Base-by-base conservation (phyloP, 2,113 vertebrate genomes). In the Leucopternis melanops region DNA sequence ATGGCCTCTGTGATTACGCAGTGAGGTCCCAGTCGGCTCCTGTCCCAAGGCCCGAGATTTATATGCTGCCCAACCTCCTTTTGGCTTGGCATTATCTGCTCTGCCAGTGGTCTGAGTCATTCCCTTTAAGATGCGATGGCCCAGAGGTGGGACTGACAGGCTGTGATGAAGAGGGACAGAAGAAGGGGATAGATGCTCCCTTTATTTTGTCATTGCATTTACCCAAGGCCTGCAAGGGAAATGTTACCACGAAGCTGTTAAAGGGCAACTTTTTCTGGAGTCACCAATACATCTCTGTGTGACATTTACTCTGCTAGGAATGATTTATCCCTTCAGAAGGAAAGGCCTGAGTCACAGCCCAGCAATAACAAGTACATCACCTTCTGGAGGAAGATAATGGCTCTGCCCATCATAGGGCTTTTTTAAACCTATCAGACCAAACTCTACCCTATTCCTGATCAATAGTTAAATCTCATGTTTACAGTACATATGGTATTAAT, bases 241-340 rank as follows among this genome's bases (percentile, higher is more conserved):
- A 95, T 97, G 90, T 96, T 95, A 96, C 90, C 74, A 71, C 84
- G 67, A 96, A 94, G 57, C 91, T 94, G 89, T 92, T 97, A 97
- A 98, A 98, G 95, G 95, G 94, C 92, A 97, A 67, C 61, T 66
- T 86, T 92, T 88, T 88, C 94, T 77, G 63, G 90, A 98, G 90
- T 95, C 95, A 96, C 94, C 72, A 1, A 96, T 86, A 97, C 74
- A 95, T 97, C 96, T 96, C 55, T 0, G 1, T 81, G 82, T n/a
- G 75, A 96, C 95, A 96, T 97, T 98, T 97, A 96, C 77, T 97
- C 95, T 91, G 55, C 86, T 91, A 94, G 91, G 90, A 95, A 97
- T 98, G 96, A 97, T 96, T 97, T 98, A 97, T 97, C 83, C 90
- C 88, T 97, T 95, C 77, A 90, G 95, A 96, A 94, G 79, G 71